Evolutionary conservation across 2,888 invertebrate species (phyloP), one percentile per base, ranked within the genome.

Genomic region (Microctonus brassicae): DNA sequence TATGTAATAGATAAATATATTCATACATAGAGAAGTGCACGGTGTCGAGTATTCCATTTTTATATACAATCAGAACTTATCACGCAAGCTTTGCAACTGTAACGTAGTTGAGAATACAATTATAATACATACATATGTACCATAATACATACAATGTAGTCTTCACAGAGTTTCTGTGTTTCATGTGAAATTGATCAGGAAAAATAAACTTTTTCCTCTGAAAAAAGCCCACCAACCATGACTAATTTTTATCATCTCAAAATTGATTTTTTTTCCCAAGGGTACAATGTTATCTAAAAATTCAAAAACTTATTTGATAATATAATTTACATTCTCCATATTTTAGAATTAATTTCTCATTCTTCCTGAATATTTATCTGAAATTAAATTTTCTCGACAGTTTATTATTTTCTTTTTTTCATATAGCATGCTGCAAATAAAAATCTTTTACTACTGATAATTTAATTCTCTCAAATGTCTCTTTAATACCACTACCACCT

Each of bases 71-170:
- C 22, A 68, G 65, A 62, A n/a, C 65, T 69, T 34, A 75, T 70
- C 73, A 67, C 75, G 73, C 42, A 61, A 36, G 55, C 58, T 64
- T n/a, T 26, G 52, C 68, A 58, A 68, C 63, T 58, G 68, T 70
- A 75, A 75, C 70, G 66, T 66, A 68, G n/a, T n/a, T n/a, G n/a
- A 73, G 71, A 75, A 69, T 34, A 34, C 10, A n/a, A n/a, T n/a
- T n/a, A n/a, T n/a, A n/a, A n/a, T n/a, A n/a, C n/a, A n/a, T n/a
- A n/a, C n/a, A n/a, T n/a, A n/a, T n/a, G 34, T 13, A 10, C 17
- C 5, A 55, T 17, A 47, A 6, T n/a, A 6, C 5, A n/a, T 47
- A 47, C 2, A 47, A 47, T 47, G 17, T n/a, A 55, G 3, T 26
- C 26, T 1, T 13, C 26, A 55, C 11, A n/a, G n/a, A n/a, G n/a